Evolutionary conservation across 2,888 invertebrate genomes (phyloP).

Genomic region (Monopis laevigella): DNA sequence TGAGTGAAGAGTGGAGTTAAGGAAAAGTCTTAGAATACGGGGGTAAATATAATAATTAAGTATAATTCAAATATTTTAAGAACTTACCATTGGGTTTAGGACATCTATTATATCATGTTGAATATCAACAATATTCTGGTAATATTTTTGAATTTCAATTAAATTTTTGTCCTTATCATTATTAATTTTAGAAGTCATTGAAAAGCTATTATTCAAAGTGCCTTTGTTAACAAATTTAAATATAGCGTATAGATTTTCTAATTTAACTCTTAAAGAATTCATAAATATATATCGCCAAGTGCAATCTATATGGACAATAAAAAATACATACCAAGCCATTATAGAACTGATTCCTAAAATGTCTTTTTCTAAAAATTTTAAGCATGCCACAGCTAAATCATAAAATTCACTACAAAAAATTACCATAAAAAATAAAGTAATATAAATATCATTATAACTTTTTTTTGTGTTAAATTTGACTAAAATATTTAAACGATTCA

Average conservation of each 20-base stretch:
- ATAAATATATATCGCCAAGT: background rate
- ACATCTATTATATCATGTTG: background rate
- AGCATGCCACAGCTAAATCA: background rate
- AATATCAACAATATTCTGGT: slow-evolving; percentile 1
- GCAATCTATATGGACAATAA: background rate
- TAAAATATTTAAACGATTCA: background rate
- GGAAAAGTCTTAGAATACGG: too few species aligned
- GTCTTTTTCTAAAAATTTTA: too few species aligned
- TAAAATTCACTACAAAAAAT: slow-evolving; percentile 3
- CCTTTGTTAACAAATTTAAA: too few species aligned
- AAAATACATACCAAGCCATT: background rate
- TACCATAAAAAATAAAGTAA: background rate
- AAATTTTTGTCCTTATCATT: background rate
- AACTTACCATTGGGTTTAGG: slow-evolving; percentile 2
- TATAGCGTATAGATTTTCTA: too few species aligned
- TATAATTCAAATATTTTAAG: too few species aligned
- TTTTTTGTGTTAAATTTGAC: background rate
- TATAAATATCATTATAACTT: background rate
- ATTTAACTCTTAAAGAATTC: background rate
- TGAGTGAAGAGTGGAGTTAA: too few species aligned
- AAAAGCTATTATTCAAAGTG: background rate
- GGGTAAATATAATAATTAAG: too few species aligned
- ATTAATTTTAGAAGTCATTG: background rate
- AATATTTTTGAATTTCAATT: background rate
- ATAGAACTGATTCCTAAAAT: background rate